Evolutionary conservation across 2,888 invertebrate genomes (phyloP).

Genomic region (Noctua comes): DNA sequence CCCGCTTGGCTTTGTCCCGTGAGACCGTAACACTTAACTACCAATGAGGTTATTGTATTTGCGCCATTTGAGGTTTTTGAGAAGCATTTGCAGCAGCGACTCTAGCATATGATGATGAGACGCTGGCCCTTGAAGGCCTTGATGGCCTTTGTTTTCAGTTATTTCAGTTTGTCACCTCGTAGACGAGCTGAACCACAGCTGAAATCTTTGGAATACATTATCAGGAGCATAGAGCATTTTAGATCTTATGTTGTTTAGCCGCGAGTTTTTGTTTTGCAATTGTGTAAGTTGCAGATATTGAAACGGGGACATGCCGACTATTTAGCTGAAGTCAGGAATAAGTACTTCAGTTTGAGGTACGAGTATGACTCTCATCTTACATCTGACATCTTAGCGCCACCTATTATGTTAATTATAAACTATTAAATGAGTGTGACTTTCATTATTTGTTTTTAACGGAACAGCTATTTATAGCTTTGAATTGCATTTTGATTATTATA

Average conservation of each 20-base stretch:
- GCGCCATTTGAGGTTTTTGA: not conserved
- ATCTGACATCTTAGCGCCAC: conserved; percentile 5
- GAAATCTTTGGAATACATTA: not conserved
- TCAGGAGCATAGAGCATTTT: not conserved
- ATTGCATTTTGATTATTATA: no score
- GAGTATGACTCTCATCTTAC: not conserved
- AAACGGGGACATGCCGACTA: not conserved
- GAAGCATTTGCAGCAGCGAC: not conserved
- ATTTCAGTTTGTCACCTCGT: not conserved
- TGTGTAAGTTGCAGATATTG: not conserved
- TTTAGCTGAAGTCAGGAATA: not conserved
- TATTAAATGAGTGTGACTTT: not conserved
- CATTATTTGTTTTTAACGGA: not conserved
- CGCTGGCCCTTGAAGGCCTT: not conserved
- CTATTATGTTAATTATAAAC: conserved; percentile 1
- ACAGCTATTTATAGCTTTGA: not conserved
- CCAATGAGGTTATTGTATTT: not conserved
- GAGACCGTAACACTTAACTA: not conserved
- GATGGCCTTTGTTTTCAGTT: not conserved
- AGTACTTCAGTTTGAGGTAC: not conserved
- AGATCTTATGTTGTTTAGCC: not conserved
- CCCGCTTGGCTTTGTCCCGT: not conserved
- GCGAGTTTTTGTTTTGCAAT: not conserved
- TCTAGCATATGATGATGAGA: not conserved
- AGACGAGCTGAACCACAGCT: not conserved